Evolutionary conservation across 2,113 vertebrate genomes (phyloP).

Genomic region (Syngnathus floridae): DNA sequence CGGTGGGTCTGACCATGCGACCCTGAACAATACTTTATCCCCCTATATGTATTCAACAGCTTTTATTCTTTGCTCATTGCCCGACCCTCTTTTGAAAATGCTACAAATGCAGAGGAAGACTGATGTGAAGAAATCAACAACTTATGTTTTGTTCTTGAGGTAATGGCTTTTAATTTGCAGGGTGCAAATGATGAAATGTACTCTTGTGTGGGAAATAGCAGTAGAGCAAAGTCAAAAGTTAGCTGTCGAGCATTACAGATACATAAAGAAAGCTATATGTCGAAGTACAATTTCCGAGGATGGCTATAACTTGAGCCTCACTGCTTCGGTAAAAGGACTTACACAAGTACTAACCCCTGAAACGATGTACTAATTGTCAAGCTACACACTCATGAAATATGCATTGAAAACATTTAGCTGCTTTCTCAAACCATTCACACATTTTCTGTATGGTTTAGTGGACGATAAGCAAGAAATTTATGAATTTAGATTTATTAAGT

Average conservation of each 20-base stretch:
- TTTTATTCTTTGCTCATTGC: conserved; percentile 45
- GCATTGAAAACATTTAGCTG: not conserved
- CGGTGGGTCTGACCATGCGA: conserved; percentile 6
- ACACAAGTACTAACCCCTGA: not conserved
- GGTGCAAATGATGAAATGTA: not conserved
- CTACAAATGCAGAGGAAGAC: conserved; percentile 21
- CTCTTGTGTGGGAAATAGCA: not conserved
- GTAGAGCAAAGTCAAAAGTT: not conserved
- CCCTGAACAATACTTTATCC: conserved; percentile 22
- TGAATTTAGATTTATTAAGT: no score
- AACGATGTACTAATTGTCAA: not conserved
- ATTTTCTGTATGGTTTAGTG: not conserved
- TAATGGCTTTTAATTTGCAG: not conserved
- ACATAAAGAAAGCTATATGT: not conserved
- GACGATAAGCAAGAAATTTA: not conserved
- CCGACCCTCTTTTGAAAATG: conserved; percentile 47
- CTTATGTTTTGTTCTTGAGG: not conserved
- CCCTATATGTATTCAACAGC: conserved; percentile 46
- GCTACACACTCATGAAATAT: not conserved
- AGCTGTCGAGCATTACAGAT: not conserved
- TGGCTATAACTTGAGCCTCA: not conserved
- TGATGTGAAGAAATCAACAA: not conserved
- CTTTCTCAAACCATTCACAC: not conserved
- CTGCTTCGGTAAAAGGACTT: not conserved
- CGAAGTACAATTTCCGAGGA: not conserved